These are phyloP conservation scores for Brachionus manjavacas DNA, from an alignment of 1,140 invertebrate species.

Conservation along the genomic window DNA sequence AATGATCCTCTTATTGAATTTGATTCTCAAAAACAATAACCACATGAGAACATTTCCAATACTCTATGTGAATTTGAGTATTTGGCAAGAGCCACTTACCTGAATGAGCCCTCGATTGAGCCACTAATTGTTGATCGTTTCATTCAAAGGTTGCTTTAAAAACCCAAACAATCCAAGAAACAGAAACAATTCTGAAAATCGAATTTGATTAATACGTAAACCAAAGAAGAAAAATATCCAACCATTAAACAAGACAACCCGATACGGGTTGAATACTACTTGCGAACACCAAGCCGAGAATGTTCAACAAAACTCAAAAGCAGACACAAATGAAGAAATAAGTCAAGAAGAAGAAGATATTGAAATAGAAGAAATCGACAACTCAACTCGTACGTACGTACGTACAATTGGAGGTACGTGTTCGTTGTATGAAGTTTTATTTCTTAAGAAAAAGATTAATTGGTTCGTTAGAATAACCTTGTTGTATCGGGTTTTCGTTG, in stretches of 20 bases:
- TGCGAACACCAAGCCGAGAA: neutral
- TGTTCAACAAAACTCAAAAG: neutral
- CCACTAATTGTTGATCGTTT: slow-evolving; percentile 20
- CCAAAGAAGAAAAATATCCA: neutral
- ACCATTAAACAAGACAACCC: neutral
- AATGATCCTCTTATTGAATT: slow-evolving; percentile 19
- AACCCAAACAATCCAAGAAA: neutral
- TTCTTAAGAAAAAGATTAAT: no score
- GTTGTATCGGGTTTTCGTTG: no score
- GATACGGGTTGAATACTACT: neutral
- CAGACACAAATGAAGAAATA: neutral
- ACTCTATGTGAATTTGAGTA: neutral
- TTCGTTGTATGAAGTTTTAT: no score
- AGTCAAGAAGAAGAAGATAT: neutral
- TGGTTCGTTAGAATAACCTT: no score
- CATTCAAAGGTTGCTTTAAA: neutral
- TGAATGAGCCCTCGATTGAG: neutral
- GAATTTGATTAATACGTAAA: neutral
- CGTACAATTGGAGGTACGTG: no score
- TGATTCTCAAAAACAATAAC: neutral
- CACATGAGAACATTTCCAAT: neutral
- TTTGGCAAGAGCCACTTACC: neutral
- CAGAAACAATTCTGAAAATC: neutral
- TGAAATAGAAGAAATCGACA: neutral
- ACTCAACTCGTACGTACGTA: no score